Base-by-base conservation (phyloP, 2,888 invertebrate genomes). In the Drosophila buzzatii region DNA sequence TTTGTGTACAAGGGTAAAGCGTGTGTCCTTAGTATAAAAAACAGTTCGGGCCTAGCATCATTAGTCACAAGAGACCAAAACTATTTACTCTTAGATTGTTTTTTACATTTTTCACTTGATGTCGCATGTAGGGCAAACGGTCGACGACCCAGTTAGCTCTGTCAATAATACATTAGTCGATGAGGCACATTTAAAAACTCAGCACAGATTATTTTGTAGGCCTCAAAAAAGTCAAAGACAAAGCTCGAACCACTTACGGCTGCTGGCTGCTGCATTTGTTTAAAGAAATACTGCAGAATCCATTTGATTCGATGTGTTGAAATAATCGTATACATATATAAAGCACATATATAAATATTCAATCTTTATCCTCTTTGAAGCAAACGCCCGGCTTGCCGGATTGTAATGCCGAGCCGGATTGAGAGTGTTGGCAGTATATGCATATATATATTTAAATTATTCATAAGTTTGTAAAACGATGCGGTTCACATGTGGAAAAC, bases 381-480 rank as follows among this genome's bases (percentile, higher is more conserved):
- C 56, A n/a, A 47, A 23, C 39, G 16, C 18, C 47, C 45, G 10
- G 56, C 33, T 41, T 51, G 27, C 39, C 41, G 37, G 37, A 44
- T 39, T 51, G 53, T 31, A 27, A 45, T 14, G 62, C 14, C 20
- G 44, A 23, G 58, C 31, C 2, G 18, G 20, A 23, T 9, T 42
- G 35, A 7, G 47, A 14, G 10, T 35, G 39, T 0, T 37, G 44
- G 12, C 35, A 55, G 45, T 57, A 70, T n/a, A 31, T 10, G 18
- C 6, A 49, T 49, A 49, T n/a, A 23, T 16, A 14, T 23, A 60
- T 66, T 75, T 81, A 70, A 82, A 85, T 81, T 85, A 85, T 81
- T 81, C 86, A 81, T 85, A 85, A 79, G 83, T 76, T 70, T 81
- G 80, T 69, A 85, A 81, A 85, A 51, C 80, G 79, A 53, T 75